Conservation (phyloP, 2,888 invertebrate species). For the Myathropa florea region DNA sequence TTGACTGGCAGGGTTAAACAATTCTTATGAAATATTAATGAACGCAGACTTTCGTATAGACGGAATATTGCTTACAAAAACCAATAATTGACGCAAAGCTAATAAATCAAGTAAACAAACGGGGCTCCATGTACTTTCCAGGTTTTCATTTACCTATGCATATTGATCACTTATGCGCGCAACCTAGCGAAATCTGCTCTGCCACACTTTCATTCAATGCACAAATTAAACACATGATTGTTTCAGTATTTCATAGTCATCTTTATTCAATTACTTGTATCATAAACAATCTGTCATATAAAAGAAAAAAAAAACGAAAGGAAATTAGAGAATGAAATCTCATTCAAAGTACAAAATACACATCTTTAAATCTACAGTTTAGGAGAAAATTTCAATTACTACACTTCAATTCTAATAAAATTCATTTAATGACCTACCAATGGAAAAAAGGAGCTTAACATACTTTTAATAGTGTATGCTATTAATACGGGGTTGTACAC, state of each 20-base stretch:
- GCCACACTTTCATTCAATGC: not conserved
- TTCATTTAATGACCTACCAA: conserved; percentile 39
- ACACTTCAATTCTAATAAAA: conserved; percentile 30
- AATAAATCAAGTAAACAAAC: too few species aligned
- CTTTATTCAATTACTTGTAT: conserved; percentile 43
- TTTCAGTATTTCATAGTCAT: conserved; percentile 31
- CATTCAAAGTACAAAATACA: conserved; percentile 48
- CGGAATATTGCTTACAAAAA: too few species aligned
- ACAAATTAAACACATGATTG: not conserved
- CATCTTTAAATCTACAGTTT: conserved; percentile 28
- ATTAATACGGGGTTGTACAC: not conserved
- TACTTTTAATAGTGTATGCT: not conserved
- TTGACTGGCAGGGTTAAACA: too few species aligned
- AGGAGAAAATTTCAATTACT: conserved; percentile 19
- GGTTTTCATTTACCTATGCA: too few species aligned
- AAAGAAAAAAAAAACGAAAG: conserved; percentile 20
- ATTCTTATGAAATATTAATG: too few species aligned
- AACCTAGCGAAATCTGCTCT: too few species aligned
- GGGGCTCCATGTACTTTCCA: too few species aligned
- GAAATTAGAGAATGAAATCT: conserved; percentile 13
- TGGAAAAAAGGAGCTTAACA: conserved; percentile 20
- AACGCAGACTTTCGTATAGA: too few species aligned
- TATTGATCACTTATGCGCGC: too few species aligned
- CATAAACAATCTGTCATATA: conserved; percentile 49
- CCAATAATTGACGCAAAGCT: too few species aligned